Evolutionary conservation across 2,113 vertebrate species (phyloP), one percentile per base, ranked within the genome.

Genomic region (Columba janthina): DNA sequence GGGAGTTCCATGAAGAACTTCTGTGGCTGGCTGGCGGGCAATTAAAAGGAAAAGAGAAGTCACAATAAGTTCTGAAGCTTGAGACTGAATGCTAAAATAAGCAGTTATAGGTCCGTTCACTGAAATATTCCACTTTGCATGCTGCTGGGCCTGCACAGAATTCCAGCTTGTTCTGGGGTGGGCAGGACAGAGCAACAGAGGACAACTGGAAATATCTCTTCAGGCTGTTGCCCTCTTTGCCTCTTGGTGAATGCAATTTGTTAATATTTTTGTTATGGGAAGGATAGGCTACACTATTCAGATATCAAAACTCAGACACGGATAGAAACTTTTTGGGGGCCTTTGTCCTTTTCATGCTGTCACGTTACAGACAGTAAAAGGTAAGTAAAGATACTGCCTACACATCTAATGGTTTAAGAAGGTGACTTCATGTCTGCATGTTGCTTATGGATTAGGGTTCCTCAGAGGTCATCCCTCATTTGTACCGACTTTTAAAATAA

Each of bases 141-240:
- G 9, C 34, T 1, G 3, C 31, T 62, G 25, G 8, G 38, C 21
- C 42, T 67, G 22, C 32, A 29, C 34, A 54, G 76, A 71, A 56
- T 61, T 66, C 40, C 82, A 24, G 14, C 22, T 66, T 76, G 44
- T 54, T 38, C 53, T 38, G 31, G 44, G 58, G 40, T 1, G 2
- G 60, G 18, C 0, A 1, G 69, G 29, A 28, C 18, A 31, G 13
- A 20, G n/a, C 28, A 60, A 32, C 0, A 4, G 32, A 25, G 50
- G 57, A 42, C 36, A 15, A n/a, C 51, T 34, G 32, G 24, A 25
- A 54, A 24, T 15, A 8, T 36, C 38, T 46, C 29, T 40, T 24
- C 5, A 7, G 20, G 54, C 16, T 19, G 3, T 31, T 76, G 76
- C 15, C 21, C 12, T 21, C 40, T 76, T 61, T 61, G 40, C 34